A percentile compares a stretch with the other conserved stretches of the same genome.
phyloP scores from a whole-genome alignment of 2,113 vertebrate species.

The Turnix velox region DNA sequence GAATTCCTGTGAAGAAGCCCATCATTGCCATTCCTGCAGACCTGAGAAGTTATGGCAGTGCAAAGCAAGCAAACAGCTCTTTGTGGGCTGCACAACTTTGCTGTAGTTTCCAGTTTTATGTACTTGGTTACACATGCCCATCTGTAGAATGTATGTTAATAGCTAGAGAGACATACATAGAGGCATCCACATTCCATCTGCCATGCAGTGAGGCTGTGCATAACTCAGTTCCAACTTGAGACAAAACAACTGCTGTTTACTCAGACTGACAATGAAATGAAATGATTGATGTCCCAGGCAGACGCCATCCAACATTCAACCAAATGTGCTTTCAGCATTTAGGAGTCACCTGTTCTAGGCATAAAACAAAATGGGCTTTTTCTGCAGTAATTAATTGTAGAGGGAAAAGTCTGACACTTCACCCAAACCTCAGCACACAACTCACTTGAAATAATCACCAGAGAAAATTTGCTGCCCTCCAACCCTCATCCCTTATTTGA shows the following conservation, averaged over 20 bases:
- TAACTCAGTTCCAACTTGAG: slow-evolving; percentile 82
- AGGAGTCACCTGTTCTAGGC: slow-evolving; percentile 41
- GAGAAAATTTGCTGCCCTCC: not conserved
- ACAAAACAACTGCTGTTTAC: slow-evolving; percentile 82
- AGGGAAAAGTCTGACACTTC: not conserved
- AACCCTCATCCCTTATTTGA: not conserved
- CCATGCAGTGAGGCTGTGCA: slow-evolving; percentile 73
- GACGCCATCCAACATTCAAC: slow-evolving; percentile 48
- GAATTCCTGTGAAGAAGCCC: not conserved
- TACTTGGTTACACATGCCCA: slow-evolving; percentile 81
- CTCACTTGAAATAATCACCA: not conserved
- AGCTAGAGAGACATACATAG: slow-evolving; percentile 76
- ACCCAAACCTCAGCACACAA: not conserved
- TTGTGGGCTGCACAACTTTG: slow-evolving; percentile 3
- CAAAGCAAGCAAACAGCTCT: not conserved
- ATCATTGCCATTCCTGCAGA: too few species aligned
- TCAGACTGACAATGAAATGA: slow-evolving; percentile 75
- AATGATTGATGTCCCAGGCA: slow-evolving; percentile 74
- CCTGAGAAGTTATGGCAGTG: not conserved
- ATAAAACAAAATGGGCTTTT: slow-evolving; percentile 37
- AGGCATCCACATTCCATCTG: slow-evolving; percentile 83
- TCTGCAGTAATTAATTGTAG: not conserved
- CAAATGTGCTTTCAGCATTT: slow-evolving; percentile 52
- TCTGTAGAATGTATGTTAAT: slow-evolving; percentile 82
- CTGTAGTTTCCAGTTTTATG: slow-evolving; percentile 75